These are phyloP conservation scores for Mormyrops attenuatus DNA, from an alignment of 2,797 vertebrate species.

Conservation along the genomic window DNA sequence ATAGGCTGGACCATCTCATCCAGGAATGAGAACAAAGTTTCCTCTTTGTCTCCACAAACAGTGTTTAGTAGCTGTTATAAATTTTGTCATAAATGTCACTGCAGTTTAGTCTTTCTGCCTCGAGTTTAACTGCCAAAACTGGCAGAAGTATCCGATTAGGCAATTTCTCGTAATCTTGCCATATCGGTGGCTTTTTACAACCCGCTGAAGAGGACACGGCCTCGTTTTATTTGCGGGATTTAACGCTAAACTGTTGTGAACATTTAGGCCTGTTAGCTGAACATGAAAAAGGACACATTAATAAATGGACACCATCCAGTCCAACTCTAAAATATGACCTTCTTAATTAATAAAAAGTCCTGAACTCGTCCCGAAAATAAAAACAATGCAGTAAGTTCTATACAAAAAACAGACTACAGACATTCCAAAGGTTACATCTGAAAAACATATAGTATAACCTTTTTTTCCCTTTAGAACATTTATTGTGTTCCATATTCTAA, in stretches of 20 bases:
- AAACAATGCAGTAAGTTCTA: neutral
- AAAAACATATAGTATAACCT: neutral
- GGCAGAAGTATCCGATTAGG: slow-evolving; percentile 30
- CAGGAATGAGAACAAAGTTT: slow-evolving; percentile 28
- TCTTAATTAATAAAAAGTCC: neutral
- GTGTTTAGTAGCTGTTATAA: slow-evolving; percentile 40
- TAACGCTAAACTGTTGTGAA: slow-evolving; percentile 30
- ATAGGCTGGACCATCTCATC: slow-evolving; percentile 9
- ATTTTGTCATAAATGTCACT: slow-evolving; percentile 38
- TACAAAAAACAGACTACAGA: neutral
- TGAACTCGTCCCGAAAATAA: neutral
- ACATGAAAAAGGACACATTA: slow-evolving; percentile 38
- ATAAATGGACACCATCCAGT: slow-evolving; percentile 24
- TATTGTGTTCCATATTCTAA: neutral
- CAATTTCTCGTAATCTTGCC: slow-evolving; percentile 52
- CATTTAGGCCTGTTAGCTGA: slow-evolving; percentile 29
- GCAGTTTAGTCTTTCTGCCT: slow-evolving; percentile 35
- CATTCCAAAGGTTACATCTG: neutral
- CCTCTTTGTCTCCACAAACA: slow-evolving; percentile 29
- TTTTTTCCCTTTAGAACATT: neutral
- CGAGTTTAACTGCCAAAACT: slow-evolving; percentile 39
- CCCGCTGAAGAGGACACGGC: slow-evolving; percentile 41
- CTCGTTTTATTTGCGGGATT: slow-evolving; percentile 39
- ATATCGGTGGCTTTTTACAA: slow-evolving; percentile 27
- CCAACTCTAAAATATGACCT: slow-evolving; percentile 26